Evolutionary conservation across 2,888 invertebrate genomes (phyloP).

Genomic region (Drosophila anomelani): DNA sequence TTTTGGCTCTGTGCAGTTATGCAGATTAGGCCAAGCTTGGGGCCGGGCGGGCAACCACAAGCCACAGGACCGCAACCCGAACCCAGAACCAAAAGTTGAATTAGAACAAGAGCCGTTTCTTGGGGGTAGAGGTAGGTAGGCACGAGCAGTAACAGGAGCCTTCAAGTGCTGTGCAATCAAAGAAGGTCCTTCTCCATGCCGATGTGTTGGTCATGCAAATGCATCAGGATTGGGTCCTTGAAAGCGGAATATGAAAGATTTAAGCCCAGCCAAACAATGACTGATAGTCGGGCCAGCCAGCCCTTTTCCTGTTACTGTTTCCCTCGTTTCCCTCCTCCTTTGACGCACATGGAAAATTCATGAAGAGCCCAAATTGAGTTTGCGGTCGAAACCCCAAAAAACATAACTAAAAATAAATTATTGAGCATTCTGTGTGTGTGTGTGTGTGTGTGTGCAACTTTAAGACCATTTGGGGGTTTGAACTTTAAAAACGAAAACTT

Average conservation of each 20-base stretch:
- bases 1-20: conserved; percentile 36
- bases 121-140: no score
- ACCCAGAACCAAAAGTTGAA: conserved; percentile 8
- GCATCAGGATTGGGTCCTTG: conserved; percentile 34
- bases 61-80: conserved; percentile 24
- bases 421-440: conserved; percentile 17
- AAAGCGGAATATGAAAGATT: conserved; percentile 29
- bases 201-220: conserved; percentile 45
- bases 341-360: conserved; percentile 40
- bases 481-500: conserved; percentile 32
- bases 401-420: conserved; percentile 45
- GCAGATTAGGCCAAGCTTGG: conserved; percentile 32
- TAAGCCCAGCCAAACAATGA: conserved; percentile 23
- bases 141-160: conserved; percentile 32
- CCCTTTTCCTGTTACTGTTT: neutral
- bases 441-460: conserved; percentile 16
- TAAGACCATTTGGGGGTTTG: conserved; percentile 31
- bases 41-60: conserved; percentile 3
- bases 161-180: conserved; percentile 51
- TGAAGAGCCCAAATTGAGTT: conserved; percentile 45
- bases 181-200: conserved; percentile 10
- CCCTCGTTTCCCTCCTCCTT: neutral
- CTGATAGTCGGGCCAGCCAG: neutral
- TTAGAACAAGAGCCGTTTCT: conserved; percentile 8
- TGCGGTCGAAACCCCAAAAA: conserved; percentile 39